Conservation (phyloP, 1,140 invertebrate genomes). For the Nomia melanderi region DNA sequence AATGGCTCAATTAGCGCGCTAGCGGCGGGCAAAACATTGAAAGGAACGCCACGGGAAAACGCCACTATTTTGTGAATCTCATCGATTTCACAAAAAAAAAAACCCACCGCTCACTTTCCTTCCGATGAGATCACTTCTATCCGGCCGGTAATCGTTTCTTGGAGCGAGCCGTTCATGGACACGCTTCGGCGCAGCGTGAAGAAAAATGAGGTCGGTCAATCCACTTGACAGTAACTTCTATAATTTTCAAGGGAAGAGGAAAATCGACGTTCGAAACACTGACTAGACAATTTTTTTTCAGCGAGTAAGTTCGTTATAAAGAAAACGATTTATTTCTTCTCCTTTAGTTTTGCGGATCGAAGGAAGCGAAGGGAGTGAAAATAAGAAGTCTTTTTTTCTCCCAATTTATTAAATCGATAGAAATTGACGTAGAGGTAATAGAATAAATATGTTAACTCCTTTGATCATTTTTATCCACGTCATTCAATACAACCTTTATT, state of each 20-base stretch:
- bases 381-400: too few relatives aligned
- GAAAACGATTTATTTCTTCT: too few relatives aligned
- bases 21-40: conserved; percentile 41
- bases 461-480: too few relatives aligned
- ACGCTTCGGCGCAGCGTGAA: not conserved
- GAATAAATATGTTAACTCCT: too few relatives aligned
- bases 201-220: not conserved
- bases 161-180: not conserved
- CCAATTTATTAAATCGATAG: too few relatives aligned
- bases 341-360: too few relatives aligned
- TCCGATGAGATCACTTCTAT: not conserved
- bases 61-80: conserved; percentile 28
- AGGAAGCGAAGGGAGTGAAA: too few relatives aligned
- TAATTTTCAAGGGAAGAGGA: not conserved
- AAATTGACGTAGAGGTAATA: too few relatives aligned
- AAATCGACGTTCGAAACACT: not conserved
- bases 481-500: too few relatives aligned
- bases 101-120: not conserved
- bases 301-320: too few relatives aligned
- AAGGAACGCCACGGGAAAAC: conserved; percentile 45
- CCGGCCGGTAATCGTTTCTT: conserved; percentile 7
- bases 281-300: too few relatives aligned
- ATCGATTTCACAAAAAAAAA: conserved; percentile 32
- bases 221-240: not conserved
- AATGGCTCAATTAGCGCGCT: conserved; percentile 65